A percentile compares a stretch with the other conserved stretches of the same genome.
phyloP scores from a whole-genome alignment of 35 echinoderm and acorn worm genomes.

The Chiridota heheva region DNA sequence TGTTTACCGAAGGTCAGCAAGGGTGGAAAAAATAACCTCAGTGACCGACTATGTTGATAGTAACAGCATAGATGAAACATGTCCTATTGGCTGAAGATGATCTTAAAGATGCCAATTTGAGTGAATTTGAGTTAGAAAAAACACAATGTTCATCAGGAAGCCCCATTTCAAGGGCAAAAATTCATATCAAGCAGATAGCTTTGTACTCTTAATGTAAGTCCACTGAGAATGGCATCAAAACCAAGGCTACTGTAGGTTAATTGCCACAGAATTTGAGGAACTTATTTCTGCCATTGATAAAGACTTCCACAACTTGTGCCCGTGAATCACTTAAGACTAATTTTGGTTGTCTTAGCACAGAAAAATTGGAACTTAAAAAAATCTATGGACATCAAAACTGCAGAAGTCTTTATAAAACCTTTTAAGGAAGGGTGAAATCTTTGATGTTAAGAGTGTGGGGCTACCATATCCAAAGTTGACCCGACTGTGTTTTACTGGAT shows the following conservation, averaged over 20 bases:
- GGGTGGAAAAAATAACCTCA: too few relatives aligned
- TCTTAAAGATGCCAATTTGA: not conserved
- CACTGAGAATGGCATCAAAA: not conserved
- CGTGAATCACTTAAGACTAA: slow-evolving; percentile 11
- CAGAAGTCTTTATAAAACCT: slow-evolving; percentile 2
- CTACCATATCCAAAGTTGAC: not conserved
- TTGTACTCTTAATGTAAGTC: slow-evolving; percentile 17
- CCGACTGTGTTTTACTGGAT: slow-evolving; percentile 17
- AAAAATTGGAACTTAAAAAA: not conserved
- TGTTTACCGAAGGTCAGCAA: too few relatives aligned
- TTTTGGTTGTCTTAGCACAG: not conserved
- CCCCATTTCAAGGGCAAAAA: not conserved
- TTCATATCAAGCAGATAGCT: not conserved
- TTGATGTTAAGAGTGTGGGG: not conserved
- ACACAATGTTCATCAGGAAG: not conserved
- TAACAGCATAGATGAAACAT: too few relatives aligned
- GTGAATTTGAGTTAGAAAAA: too few relatives aligned
- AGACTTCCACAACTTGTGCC: slow-evolving; percentile 23
- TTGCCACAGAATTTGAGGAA: slow-evolving; percentile 21
- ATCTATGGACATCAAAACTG: slow-evolving; percentile 34
- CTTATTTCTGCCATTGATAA: not conserved
- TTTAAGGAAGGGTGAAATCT: not conserved
- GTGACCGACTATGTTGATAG: too few relatives aligned
- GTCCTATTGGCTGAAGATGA: not conserved
- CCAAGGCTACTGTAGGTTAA: slow-evolving; percentile 25